Evolutionary conservation across 53 echinoderm and acorn worm species (phyloP).

Genomic region (Hippasteria phrygiana): DNA sequence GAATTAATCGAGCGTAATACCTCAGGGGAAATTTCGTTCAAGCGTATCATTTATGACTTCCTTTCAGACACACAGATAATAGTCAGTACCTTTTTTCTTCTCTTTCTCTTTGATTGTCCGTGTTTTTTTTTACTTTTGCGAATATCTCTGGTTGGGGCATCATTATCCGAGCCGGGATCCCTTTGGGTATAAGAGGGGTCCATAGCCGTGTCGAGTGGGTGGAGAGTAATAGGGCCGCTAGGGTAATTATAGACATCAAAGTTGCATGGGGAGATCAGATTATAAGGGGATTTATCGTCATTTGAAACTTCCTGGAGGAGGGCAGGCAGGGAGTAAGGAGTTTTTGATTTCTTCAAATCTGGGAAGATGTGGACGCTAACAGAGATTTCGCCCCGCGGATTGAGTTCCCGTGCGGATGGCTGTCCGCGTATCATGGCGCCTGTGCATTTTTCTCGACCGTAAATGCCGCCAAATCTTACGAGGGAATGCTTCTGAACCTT

Average conservation of each 20-base stretch:
- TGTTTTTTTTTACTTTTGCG: not conserved
- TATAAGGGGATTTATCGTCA: constrained; percentile 50
- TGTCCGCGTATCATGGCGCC: not conserved
- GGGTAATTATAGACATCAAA: constrained; percentile 63
- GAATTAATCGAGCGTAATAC: constrained; percentile 59
- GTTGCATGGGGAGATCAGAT: constrained; percentile 55
- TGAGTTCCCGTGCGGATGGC: not conserved
- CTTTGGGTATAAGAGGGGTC: not conserved
- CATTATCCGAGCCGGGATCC: not conserved
- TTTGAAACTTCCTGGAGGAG: constrained; percentile 52
- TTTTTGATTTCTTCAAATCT: constrained; percentile 50
- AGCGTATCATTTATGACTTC: constrained; percentile 58
- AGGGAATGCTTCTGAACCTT: no score
- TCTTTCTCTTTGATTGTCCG: not conserved
- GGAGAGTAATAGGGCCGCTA: constrained; percentile 60
- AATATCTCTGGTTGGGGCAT: not conserved
- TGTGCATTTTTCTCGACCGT: not conserved
- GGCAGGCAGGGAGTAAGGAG: constrained; percentile 17
- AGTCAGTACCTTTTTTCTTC: not conserved
- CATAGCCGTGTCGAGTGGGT: constrained; percentile 31
- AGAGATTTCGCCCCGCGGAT: not conserved
- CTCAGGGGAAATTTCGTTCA: constrained; percentile 47
- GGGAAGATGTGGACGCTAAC: constrained; percentile 2
- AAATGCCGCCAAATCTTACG: no score
- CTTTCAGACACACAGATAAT: constrained; percentile 21